A percentile compares a stretch with the other conserved stretches of the same genome.
phyloP scores from a whole-genome alignment of 2,888 invertebrate genomes.

The Pachydiplax longipennis region DNA sequence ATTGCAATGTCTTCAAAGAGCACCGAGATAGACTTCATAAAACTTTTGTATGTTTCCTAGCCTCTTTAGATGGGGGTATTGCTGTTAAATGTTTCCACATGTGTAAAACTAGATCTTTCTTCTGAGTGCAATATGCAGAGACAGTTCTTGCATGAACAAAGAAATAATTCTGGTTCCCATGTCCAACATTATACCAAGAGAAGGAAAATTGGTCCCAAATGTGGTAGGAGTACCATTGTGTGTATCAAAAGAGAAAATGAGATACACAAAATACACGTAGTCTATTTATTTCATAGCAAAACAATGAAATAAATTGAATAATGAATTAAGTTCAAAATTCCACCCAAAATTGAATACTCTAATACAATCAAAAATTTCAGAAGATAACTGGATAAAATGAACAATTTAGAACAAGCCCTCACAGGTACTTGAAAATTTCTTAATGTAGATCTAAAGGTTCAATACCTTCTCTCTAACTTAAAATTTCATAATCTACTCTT shows the following conservation, averaged over 20 bases:
- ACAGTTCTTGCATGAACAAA: not conserved
- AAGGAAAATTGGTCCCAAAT: not conserved
- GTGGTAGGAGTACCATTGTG: not conserved
- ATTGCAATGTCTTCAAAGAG: constrained; percentile 20
- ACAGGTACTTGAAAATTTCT: no score
- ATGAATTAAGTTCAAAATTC: no score
- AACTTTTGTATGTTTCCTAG: not conserved
- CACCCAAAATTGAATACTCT: no score
- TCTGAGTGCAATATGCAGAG: constrained; percentile 13
- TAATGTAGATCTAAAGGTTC: no score
- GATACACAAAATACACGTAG: not conserved
- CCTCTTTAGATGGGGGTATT: not conserved
- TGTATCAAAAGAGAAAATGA: not conserved
- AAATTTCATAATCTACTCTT: no score
- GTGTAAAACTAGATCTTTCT: constrained; percentile 11
- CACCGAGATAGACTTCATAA: not conserved
- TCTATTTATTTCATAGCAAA: no score
- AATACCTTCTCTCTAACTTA: no score
- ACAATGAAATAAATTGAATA: no score
- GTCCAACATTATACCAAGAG: constrained; percentile 5
- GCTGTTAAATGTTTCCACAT: constrained; percentile 14
- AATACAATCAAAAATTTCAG: no score
- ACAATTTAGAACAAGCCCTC: no score
- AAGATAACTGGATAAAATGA: no score
- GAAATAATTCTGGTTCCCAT: not conserved